phyloP scores from a whole-genome alignment of 2,113 vertebrate species.

The Daphoenositta chrysoptera region DNA sequence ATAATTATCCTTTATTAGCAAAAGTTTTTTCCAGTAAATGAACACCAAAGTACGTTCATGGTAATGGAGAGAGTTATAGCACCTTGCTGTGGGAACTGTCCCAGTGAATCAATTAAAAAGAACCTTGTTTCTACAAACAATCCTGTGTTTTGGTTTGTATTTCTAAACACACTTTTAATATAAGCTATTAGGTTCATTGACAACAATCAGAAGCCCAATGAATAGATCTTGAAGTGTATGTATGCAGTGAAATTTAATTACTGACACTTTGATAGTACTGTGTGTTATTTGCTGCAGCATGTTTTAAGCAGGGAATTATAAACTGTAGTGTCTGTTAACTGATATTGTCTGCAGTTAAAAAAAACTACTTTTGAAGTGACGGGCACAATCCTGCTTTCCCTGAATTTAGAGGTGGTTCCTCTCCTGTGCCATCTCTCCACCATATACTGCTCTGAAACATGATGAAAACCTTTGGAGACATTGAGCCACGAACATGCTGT shows the following conservation, averaged over 20 bases:
- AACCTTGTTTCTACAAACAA: not conserved
- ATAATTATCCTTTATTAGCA: not conserved
- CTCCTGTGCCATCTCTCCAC: not conserved
- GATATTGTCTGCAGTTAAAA: not conserved
- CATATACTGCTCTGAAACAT: not conserved
- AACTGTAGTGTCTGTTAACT: not conserved
- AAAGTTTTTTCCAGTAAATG: not conserved
- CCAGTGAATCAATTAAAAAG: not conserved
- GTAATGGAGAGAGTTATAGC: not conserved
- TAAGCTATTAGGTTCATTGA: not conserved
- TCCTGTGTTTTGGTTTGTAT: not conserved
- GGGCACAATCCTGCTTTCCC: not conserved
- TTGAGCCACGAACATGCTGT: not conserved
- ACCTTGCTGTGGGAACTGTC: not conserved
- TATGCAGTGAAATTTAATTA: not conserved
- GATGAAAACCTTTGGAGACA: not conserved
- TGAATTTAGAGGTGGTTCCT: not conserved
- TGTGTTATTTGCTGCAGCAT: not conserved
- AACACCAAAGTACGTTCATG: not conserved
- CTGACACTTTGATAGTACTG: not conserved
- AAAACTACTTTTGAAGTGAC: not conserved
- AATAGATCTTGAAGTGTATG: not conserved
- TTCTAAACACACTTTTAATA: not conserved
- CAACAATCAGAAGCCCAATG: not conserved
- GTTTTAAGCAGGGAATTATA: not conserved